Conservation (phyloP, 2,113 vertebrate genomes). For the Labeo rohita region DNA sequence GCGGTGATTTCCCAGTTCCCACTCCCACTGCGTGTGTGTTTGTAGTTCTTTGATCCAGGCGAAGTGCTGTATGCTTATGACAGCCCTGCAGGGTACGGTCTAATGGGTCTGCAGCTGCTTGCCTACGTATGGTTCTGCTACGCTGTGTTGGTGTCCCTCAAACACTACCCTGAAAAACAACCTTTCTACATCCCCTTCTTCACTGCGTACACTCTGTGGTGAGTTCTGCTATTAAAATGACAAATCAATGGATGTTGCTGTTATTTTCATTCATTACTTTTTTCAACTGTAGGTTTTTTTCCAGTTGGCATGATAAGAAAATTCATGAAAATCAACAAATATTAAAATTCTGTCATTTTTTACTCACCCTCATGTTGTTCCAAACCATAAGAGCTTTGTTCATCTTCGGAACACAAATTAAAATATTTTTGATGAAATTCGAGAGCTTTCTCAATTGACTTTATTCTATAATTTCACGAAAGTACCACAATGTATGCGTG, state of each 20-base stretch:
- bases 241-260: not conserved
- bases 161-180: conserved; percentile 90
- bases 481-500: too few species aligned
- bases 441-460: too few species aligned
- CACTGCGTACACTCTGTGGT: conserved; percentile 91
- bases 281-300: too few species aligned
- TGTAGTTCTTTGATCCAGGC: conserved; percentile 90
- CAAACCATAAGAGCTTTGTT: too few species aligned
- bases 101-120: conserved; percentile 88
- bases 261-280: too few species aligned
- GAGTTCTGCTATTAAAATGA: conserved; percentile 58
- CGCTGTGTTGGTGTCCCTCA: conserved; percentile 86
- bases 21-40: conserved; percentile 42
- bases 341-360: too few species aligned
- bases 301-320: too few species aligned
- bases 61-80: conserved; percentile 91
- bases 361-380: too few species aligned
- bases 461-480: too few species aligned
- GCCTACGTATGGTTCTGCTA: conserved; percentile 95
- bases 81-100: conserved; percentile 88
- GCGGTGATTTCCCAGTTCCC: conserved; percentile 12
- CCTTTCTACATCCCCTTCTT: conserved; percentile 92
- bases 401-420: too few species aligned
- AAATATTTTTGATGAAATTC: too few species aligned
- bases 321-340: too few species aligned